Conservation (phyloP, 2,797 vertebrate genomes). For the Petrocephalus schoutedeni region DNA sequence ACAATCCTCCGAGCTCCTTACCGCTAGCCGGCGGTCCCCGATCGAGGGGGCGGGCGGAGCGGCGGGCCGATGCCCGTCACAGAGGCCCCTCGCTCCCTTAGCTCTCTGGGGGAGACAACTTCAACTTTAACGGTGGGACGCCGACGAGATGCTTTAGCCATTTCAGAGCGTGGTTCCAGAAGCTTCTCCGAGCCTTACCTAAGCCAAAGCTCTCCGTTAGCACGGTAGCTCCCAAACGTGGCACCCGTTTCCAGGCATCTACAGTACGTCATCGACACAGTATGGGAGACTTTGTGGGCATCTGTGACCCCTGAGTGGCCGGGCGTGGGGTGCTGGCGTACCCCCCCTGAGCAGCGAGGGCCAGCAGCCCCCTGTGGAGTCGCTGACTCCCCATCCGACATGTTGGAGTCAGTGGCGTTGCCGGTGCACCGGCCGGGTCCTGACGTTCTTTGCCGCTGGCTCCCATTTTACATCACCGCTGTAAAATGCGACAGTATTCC, state of each 20-base stretch:
- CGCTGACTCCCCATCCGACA: background rate
- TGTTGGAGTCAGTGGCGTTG: background rate
- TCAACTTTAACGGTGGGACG: background rate
- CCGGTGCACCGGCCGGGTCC: background rate
- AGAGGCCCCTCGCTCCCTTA: conserved; percentile 14
- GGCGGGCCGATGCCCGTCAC: background rate
- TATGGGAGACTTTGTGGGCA: background rate
- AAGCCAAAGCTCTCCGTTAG: background rate
- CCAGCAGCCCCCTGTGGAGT: background rate
- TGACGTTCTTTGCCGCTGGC: background rate
- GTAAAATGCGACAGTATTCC: background rate
- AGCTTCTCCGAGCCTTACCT: background rate
- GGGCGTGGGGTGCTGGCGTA: background rate
- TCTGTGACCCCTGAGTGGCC: background rate
- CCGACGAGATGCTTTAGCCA: background rate
- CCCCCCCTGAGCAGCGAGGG: background rate
- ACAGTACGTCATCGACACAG: background rate
- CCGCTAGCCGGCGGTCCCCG: background rate
- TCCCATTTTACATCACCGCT: background rate
- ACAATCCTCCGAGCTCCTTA: background rate
- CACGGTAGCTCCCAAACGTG: background rate
- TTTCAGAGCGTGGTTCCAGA: background rate
- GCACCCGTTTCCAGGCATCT: background rate
- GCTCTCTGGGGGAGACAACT: background rate
- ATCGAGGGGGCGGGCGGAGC: background rate